These are phyloP conservation scores for Proales similis DNA, from an alignment of 1,140 invertebrate species.

Conservation along the genomic window DNA sequence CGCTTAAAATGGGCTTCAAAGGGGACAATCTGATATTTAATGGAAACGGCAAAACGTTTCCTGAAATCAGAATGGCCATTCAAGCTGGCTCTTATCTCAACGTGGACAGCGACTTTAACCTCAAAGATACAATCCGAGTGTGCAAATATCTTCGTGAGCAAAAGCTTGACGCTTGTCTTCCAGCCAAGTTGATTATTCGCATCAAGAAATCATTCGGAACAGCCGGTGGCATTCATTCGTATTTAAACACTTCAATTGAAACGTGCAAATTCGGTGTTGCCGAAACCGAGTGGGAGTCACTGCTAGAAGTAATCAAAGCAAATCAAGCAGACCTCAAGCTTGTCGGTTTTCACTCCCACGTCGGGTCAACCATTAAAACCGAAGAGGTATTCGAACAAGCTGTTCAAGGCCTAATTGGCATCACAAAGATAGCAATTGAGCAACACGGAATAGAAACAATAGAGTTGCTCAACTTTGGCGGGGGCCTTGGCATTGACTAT, in stretches of 20 bases:
- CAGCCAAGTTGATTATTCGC: slow-evolving; percentile 15
- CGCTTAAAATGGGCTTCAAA: slow-evolving; percentile 45
- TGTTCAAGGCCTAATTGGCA: slow-evolving; percentile 40
- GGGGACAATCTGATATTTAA: slow-evolving; percentile 43
- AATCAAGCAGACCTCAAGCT: slow-evolving; percentile 40
- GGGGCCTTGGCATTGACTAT: slow-evolving; percentile 52
- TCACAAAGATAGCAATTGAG: slow-evolving; percentile 2
- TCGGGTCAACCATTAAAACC: slow-evolving; percentile 48
- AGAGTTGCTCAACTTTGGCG: slow-evolving; percentile 51
- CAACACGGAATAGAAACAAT: slow-evolving; percentile 39
- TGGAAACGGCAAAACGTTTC: slow-evolving; percentile 52
- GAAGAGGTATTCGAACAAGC: slow-evolving; percentile 42
- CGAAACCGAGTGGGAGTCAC: slow-evolving; percentile 39
- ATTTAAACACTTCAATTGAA: slow-evolving; percentile 42
- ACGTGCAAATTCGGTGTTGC: slow-evolving; percentile 46
- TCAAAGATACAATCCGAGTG: slow-evolving; percentile 43
- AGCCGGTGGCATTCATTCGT: slow-evolving; percentile 42
- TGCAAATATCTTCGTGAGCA: slow-evolving; percentile 44
- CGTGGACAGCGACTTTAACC: slow-evolving; percentile 51
- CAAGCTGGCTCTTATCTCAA: slow-evolving; percentile 47
- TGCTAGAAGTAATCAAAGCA: slow-evolving; percentile 39
- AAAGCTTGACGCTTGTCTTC: slow-evolving; percentile 41
- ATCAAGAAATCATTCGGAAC: neutral
- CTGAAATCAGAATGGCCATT: slow-evolving; percentile 50
- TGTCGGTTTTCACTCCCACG: slow-evolving; percentile 50